Base-by-base conservation (phyloP, 2,113 vertebrate genomes). In the Procavia capensis region DNA sequence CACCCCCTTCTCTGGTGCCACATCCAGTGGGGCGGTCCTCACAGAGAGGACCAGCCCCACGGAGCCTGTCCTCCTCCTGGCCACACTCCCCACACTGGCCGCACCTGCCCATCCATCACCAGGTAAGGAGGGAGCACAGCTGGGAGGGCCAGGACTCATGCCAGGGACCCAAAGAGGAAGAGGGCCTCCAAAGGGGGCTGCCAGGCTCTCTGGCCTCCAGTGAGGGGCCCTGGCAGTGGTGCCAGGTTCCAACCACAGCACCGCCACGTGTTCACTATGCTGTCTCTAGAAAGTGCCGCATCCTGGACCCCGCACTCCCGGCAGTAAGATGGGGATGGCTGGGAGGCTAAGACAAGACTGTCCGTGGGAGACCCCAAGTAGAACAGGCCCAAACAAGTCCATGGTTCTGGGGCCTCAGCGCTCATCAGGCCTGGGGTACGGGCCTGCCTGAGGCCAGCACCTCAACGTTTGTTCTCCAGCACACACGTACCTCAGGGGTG, bases 331-430 rank as follows among this genome's bases (percentile, higher is more conserved):
- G 63, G 79, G 72, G 39, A 8, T 45, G 19, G 6, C n/a, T 31
- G 47, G 85, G 47, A 41, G 8, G 24, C 24, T 14, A 0, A 20
- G 10, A 5, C 24, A 43, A 16, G 10, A 1, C 0, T 19, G 9
- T 22, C 45, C 1, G 0, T 0, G 0, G 54, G 54, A 14, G 17
- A 24, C 36, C 45, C 29, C 17, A 0, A 63, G 29, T 22, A 2
- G 57, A 66, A 41, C 22, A 13, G 9, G 27, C 39, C 80, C 9
- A 2, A 13, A 29, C 66, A 14, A 1, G 0, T 8, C 45, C 41
- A 1, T 7, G 1, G n/a, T 14, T n/a, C 10, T 59, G 25, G 0
- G 61, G 27, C 54, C 72, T 34, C 8, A 3, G 36, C 47, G 41
- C 54, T 19, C 54, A 9, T 63, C 27, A 1, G 5, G 66, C 66